Evolutionary conservation across 2,888 invertebrate genomes (phyloP), one percentile per base, ranked within the genome.

Genomic region (Cataglyphis rosenhaueri): DNA sequence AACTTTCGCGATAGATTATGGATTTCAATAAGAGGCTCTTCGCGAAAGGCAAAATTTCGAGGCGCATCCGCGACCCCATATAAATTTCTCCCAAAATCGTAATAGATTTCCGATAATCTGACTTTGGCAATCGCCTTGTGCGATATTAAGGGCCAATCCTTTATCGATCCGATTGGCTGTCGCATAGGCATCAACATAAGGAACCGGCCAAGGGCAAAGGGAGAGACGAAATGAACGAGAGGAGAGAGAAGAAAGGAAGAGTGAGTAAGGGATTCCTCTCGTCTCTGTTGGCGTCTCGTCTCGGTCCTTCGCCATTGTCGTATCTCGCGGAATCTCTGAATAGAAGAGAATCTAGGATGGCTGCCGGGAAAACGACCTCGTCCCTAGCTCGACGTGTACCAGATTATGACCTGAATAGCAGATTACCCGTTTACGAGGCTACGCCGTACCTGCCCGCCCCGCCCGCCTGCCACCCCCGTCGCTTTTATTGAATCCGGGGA

Each of bases 381-480:
- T 86, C 85, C 85, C 86, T 25, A 86, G 75, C 55, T 66, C 85
- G 81, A 87, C 83, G 83, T 86, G 86, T 87, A 85, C 87, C 86
- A 84, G 89, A 90, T 92, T 92, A 92, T 91, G 92, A 89, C 92
- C 92, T 89, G 92, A 92, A 92, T 92, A 91, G 90, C 91, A 91
- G 91, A 92, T 92, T 90, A 92, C 86, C 89, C 90, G 89, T 92
- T 92, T 92, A 92, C 89, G 90, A 91, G 88, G 79, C 82, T 85
- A 84, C 86, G 81, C 84, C 84, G 81, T 86, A 86, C 86, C 84
- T 87, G 85, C 85, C 66, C 48, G 44, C 41, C 73, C 59, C 21
- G 21, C 21, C 21, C 21, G 38, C 41, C 32, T 74, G 44, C 44
- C 73, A 59, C 18, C 41, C 84, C 41, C 84, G 57, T 75, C 84